phyloP scores from a whole-genome alignment of 1,140 invertebrate species.

The Marisa cornuarietis region DNA sequence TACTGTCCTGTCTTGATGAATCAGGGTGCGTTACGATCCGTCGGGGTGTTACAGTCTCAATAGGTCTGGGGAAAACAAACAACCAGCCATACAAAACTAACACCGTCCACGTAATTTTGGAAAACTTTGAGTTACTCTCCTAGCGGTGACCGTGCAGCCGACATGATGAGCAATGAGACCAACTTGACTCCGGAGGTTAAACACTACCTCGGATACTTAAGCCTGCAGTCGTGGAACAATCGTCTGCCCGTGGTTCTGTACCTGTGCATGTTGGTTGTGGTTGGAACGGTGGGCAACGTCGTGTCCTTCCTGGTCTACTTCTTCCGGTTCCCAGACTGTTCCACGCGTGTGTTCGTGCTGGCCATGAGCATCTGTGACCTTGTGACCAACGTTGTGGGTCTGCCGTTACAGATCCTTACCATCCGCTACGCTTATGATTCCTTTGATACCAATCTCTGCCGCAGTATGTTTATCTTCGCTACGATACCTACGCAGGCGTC shows the following conservation, averaged over 20 bases:
- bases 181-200: too few relatives aligned
- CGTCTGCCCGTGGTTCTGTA: conserved; percentile 31
- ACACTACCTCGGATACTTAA: not conserved
- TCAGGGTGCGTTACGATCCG: too few relatives aligned
- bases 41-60: too few relatives aligned
- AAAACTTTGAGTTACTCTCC: too few relatives aligned
- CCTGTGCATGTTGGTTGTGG: conserved; percentile 30
- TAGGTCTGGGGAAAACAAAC: too few relatives aligned
- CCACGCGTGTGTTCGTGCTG: conserved; percentile 36
- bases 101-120: too few relatives aligned
- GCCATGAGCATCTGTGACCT: conserved; percentile 40
- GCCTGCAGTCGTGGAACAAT: not conserved
- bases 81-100: too few relatives aligned
- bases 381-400: conserved; percentile 30
- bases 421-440: conserved; percentile 42
- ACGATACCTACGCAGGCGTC: conserved; percentile 36
- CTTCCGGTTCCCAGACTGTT: conserved; percentile 30
- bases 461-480: conserved; percentile 37
- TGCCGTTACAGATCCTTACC: conserved; percentile 49
- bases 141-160: too few relatives aligned
- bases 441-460: conserved; percentile 33
- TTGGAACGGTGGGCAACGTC: conserved; percentile 39
- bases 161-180: too few relatives aligned
- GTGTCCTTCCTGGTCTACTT: conserved; percentile 39
- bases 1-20: too few relatives aligned